A percentile compares a stretch with the other conserved stretches of the same genome.
phyloP scores from a whole-genome alignment of 2,888 invertebrate species.

The Onthophagus sagittarius region DNA sequence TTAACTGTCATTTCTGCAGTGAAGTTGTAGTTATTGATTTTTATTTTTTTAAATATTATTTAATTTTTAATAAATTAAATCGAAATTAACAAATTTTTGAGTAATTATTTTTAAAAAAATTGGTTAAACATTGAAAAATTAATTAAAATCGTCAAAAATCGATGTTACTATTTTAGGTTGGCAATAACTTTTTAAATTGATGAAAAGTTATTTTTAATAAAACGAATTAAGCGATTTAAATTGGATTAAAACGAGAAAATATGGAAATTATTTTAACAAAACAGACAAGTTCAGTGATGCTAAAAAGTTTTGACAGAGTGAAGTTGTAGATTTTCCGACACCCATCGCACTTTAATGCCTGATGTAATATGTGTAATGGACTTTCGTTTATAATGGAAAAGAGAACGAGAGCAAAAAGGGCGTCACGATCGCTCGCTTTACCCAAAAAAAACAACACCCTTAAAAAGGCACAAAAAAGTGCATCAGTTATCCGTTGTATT shows the following conservation, averaged over 20 bases:
- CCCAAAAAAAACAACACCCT: not conserved
- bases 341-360: not conserved
- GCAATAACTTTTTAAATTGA: no score
- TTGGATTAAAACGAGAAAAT: no score
- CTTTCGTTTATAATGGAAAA: not conserved
- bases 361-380: not conserved
- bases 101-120: no score
- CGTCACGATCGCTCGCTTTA: not conserved
- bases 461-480: not conserved
- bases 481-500: not conserved
- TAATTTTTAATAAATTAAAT: no score
- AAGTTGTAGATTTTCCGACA: not conserved
- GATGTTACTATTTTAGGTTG: no score
- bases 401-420: not conserved
- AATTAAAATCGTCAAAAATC: no score
- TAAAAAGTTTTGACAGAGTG: not conserved
- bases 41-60: not conserved
- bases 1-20: not conserved
- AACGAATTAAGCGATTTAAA: no score
- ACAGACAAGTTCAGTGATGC: not conserved
- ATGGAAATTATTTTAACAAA: no score
- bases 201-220: no score
- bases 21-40: not conserved
- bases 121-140: no score
- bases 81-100: no score